Percentiles rank a stretch among this genome's conserved stretches.
Conservation (phyloP, 35 echinoderm and acorn worm genomes). For the Eucidaris tribuloides region DNA sequence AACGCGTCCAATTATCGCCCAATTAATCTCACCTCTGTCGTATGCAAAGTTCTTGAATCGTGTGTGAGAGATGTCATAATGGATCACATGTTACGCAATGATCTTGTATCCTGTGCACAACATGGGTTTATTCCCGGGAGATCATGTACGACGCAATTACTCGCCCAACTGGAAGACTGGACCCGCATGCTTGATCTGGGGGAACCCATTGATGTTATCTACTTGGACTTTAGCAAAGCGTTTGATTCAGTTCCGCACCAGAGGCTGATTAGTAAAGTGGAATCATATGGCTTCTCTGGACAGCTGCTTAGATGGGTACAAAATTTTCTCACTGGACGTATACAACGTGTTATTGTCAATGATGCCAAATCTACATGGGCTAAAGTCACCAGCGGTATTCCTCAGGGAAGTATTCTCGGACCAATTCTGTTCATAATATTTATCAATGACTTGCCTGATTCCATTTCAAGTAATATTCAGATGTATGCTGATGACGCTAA, state of each 20-base stretch:
- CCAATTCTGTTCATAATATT: too few species aligned
- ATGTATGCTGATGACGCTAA: too few species aligned
- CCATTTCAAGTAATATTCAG: too few species aligned
- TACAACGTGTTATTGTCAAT: not conserved
- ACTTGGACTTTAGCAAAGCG: too few species aligned
- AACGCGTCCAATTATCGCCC: constrained; percentile 15
- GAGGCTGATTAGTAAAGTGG: constrained; percentile 34
- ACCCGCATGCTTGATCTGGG: constrained; percentile 12
- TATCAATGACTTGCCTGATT: too few species aligned
- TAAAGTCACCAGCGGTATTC: constrained; percentile 38
- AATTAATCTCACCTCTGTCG: constrained; percentile 14
- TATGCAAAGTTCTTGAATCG: constrained; percentile 21
- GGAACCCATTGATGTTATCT: constrained; percentile 21
- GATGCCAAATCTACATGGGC: not conserved
- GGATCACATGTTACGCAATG: not conserved
- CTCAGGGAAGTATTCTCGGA: constrained; percentile 38
- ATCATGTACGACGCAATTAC: constrained; percentile 18
- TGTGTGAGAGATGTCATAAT: not conserved
- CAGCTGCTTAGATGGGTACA: constrained; percentile 8
- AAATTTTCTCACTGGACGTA: constrained; percentile 7
- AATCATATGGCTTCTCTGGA: constrained; percentile 13
- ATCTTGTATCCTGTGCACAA: not conserved
- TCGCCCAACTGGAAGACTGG: not conserved
- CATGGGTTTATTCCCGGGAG: constrained; percentile 32
- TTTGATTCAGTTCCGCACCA: constrained; percentile 50